Evolutionary conservation across 2,888 invertebrate species (phyloP).

Genomic region (Galeruca laticollis): DNA sequence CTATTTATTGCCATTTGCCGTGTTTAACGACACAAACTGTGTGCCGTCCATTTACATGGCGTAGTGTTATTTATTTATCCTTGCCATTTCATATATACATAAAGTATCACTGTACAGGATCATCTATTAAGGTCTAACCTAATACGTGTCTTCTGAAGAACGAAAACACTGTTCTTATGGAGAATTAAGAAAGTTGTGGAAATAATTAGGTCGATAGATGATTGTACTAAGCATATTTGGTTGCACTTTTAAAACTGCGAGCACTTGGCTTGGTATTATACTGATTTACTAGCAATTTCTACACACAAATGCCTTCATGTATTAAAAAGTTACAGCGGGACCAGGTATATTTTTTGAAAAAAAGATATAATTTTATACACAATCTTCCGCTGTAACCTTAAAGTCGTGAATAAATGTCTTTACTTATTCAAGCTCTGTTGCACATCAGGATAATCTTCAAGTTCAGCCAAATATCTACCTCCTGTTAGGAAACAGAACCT

Average conservation of each 20-base stretch:
- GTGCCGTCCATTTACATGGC: conserved; percentile 65
- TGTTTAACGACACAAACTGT: conserved; percentile 56
- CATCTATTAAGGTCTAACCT: conserved; percentile 27
- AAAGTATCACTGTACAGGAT: conserved; percentile 41
- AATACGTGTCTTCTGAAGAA: conserved; percentile 17
- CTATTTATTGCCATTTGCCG: conserved; percentile 58
- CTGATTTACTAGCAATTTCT: conserved; percentile 36
- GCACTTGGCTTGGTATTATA: conserved; percentile 39
- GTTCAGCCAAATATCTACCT: conserved; percentile 51
- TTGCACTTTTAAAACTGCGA: conserved; percentile 47
- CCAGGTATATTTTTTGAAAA: conserved; percentile 47
- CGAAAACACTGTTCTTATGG: conserved; percentile 3
- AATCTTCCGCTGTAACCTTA: conserved; percentile 41
- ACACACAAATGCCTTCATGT: conserved; percentile 45
- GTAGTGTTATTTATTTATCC: conserved; percentile 55
- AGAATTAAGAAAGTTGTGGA: not conserved
- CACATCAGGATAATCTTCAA: conserved; percentile 40
- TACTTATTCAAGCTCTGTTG: conserved; percentile 35
- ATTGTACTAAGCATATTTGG: conserved; percentile 44
- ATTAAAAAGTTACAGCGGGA: conserved; percentile 43
- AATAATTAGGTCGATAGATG: conserved; percentile 31
- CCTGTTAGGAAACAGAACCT: conserved; percentile 35
- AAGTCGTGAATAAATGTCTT: conserved; percentile 28
- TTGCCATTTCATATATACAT: conserved; percentile 54
- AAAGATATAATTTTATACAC: conserved; percentile 46